Conservation (phyloP, 2,113 vertebrate genomes). For the Ammodytes marinus region DNA sequence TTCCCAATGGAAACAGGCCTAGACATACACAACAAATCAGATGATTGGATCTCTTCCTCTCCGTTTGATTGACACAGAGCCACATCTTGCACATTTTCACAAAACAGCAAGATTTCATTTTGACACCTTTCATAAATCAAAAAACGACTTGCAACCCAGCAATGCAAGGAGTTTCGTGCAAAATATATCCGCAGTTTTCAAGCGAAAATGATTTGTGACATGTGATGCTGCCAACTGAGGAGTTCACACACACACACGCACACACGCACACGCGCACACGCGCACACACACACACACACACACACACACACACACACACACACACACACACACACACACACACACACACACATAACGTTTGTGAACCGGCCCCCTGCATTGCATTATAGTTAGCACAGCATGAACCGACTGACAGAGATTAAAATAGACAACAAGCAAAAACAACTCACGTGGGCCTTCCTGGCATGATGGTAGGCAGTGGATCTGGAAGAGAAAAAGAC, state of each 20-base stretch:
- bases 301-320: too few relatives aligned
- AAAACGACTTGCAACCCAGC: not conserved
- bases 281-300: too few relatives aligned
- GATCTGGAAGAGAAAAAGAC: slow-evolving; percentile 88
- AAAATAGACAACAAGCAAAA: slow-evolving; percentile 53
- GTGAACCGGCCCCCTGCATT: not conserved
- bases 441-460: slow-evolving; percentile 93
- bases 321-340: too few relatives aligned
- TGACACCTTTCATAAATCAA: not conserved
- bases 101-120: not conserved
- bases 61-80: not conserved
- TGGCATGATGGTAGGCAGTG: slow-evolving; percentile 91
- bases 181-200: not conserved
- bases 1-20: not conserved
- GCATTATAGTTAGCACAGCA: not conserved
- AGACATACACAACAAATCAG: not conserved
- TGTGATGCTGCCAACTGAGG: not conserved
- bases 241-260: too few relatives aligned
- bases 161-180: not conserved
- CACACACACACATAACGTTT: not conserved
- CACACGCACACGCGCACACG: too few relatives aligned
- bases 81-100: not conserved
- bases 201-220: not conserved
- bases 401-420: slow-evolving; percentile 16
- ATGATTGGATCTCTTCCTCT: not conserved